Percentiles rank a stretch among this genome's conserved stretches.
phyloP scores from a whole-genome alignment of 2,888 invertebrate genomes.

The Hesperia comma region DNA sequence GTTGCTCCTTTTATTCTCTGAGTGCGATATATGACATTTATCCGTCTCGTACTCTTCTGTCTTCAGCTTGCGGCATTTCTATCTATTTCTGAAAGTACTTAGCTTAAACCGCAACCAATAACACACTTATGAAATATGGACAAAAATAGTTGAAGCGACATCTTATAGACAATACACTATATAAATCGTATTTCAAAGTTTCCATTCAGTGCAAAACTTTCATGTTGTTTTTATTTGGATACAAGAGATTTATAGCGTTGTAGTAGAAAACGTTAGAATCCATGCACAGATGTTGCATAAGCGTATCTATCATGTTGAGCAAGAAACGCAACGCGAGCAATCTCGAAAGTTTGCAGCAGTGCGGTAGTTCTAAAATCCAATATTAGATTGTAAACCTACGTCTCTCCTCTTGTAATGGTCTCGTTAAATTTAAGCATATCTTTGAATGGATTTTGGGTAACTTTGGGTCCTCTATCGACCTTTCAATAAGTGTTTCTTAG shows the following conservation, averaged over 20 bases:
- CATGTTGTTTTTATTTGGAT: not conserved
- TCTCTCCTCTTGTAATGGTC: not conserved
- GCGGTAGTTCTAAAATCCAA: constrained; percentile 10
- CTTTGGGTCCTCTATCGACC: no score
- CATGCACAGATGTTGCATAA: constrained; percentile 8
- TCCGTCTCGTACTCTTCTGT: no score
- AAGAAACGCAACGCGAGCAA: constrained; percentile 8
- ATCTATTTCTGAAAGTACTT: no score
- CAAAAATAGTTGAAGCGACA: no score
- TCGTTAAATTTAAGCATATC: not conserved
- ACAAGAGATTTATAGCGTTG: not conserved
- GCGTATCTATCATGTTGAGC: constrained; percentile 5
- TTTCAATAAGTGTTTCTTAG: no score
- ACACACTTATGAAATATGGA: no score
- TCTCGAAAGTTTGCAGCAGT: constrained; percentile 6
- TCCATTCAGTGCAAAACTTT: not conserved
- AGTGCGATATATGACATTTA: no score
- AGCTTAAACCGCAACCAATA: no score
- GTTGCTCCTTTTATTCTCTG: no score
- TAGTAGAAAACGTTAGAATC: constrained; percentile 1
- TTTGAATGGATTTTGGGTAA: not conserved
- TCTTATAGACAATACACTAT: not conserved
- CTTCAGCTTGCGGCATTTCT: no score
- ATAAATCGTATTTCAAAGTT: not conserved
- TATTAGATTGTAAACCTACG: not conserved